Percentiles rank a stretch among this genome's conserved stretches.
These are phyloP conservation scores for Loris lydekkerianus DNA, from an alignment of 2,797 vertebrate species.

Conservation along the genomic window DNA sequence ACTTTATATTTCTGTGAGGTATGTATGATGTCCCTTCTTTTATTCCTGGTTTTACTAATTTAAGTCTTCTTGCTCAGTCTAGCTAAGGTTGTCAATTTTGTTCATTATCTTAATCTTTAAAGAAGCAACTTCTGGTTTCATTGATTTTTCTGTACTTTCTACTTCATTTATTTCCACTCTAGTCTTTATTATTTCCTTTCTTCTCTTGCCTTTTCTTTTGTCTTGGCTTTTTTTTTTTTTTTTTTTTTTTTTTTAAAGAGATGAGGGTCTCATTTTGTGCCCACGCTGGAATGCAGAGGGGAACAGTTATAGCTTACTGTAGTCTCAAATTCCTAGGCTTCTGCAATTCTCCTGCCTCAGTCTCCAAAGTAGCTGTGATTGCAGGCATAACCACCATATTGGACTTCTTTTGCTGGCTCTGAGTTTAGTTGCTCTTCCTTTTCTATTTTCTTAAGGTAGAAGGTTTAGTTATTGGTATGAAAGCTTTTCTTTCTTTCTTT, in stretches of 20 bases:
- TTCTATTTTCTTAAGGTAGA: background rate
- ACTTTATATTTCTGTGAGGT: slow-evolving; percentile 35
- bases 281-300: background rate
- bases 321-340: background rate
- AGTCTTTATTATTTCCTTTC: background rate
- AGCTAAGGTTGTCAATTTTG: background rate
- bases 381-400: background rate
- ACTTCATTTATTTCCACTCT: slow-evolving; percentile 11
- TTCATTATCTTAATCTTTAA: slow-evolving; percentile 1
- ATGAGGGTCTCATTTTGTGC: background rate
- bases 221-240: background rate
- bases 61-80: background rate
- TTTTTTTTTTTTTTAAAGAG: background rate
- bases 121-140: slow-evolving; percentile 16
- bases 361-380: background rate
- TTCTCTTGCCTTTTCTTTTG: slow-evolving; percentile 45
- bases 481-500: slow-evolving; percentile 39
- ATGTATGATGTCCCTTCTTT: slow-evolving; percentile 14
- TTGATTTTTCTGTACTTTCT: slow-evolving; percentile 28
- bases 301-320: background rate
- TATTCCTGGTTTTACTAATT: background rate
- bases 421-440: background rate
- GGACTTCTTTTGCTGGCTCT: background rate
- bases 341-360: background rate
- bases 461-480: background rate